Evolutionary conservation across 2,888 invertebrate genomes (phyloP).

Genomic region (Rotaria macrura): DNA sequence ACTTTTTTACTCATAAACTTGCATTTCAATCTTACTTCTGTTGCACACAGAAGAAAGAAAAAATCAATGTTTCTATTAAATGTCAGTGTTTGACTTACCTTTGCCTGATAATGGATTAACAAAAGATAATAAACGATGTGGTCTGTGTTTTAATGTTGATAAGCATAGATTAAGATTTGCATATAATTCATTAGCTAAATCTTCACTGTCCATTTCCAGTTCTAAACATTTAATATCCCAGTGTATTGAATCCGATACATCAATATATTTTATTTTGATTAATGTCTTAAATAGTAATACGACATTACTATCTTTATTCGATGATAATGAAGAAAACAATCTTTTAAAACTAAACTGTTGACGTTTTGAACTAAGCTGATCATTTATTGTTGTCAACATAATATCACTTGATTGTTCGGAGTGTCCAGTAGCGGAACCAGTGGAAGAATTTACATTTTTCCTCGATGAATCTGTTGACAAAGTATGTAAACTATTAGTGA

Average conservation of each 20-base stretch:
- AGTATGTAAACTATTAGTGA: neutral
- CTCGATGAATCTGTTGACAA: neutral
- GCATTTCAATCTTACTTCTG: too few species aligned
- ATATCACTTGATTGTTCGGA: neutral
- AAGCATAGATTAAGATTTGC: neutral
- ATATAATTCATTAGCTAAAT: neutral
- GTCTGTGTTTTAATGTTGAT: neutral
- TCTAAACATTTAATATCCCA: neutral
- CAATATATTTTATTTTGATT: neutral
- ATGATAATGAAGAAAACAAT: neutral
- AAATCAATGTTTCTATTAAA: too few species aligned
- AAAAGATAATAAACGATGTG: conserved; percentile 1
- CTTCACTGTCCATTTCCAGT: neutral
- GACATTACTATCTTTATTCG: neutral
- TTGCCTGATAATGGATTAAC: conserved; percentile 17
- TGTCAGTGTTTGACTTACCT: neutral
- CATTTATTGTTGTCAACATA: neutral
- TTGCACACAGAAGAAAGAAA: too few species aligned
- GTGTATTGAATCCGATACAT: neutral
- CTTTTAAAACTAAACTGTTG: neutral
- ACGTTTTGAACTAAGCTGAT: neutral
- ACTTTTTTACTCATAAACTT: too few species aligned
- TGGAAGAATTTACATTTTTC: neutral
- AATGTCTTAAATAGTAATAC: neutral
- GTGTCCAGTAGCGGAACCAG: neutral